A percentile compares a stretch with the other conserved stretches of the same genome.
Conservation (phyloP, 2,113 vertebrate genomes). For the Ammospiza nelsoni region DNA sequence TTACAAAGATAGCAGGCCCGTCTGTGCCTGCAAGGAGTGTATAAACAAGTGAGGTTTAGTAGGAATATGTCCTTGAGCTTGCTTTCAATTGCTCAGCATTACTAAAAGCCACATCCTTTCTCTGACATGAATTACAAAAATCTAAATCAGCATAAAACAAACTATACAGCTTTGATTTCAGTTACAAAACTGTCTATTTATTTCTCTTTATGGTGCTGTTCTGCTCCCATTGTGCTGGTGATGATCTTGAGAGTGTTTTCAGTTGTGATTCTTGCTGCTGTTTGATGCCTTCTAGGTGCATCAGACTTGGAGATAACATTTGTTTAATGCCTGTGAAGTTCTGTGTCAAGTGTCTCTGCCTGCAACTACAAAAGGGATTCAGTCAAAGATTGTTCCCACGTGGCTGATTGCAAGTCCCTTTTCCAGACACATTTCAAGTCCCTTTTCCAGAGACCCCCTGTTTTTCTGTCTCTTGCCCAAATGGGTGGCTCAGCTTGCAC, state of each 20-base stretch:
- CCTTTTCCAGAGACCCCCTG: background rate
- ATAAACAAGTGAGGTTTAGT: background rate
- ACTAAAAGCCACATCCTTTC: background rate
- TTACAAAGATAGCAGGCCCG: background rate
- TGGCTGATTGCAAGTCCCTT: background rate
- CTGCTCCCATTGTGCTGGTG: background rate
- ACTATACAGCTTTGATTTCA: background rate
- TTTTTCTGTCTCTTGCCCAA: background rate
- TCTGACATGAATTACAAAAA: background rate
- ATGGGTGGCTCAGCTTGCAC: background rate
- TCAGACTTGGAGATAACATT: background rate
- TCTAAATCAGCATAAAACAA: background rate
- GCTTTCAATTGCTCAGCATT: background rate
- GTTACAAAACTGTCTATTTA: background rate
- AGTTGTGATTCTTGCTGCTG: background rate
- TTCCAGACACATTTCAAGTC: background rate
- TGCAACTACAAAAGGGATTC: background rate
- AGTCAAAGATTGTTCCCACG: background rate
- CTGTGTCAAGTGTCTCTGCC: background rate
- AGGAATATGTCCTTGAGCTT: background rate
- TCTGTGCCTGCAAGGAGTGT: background rate
- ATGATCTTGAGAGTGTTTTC: background rate
- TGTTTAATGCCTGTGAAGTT: constrained; percentile 2
- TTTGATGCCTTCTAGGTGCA: background rate
- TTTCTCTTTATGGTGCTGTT: background rate